Evolutionary conservation across 2,797 vertebrate species (phyloP).

Genomic region (Gastrophryne carolinensis): DNA sequence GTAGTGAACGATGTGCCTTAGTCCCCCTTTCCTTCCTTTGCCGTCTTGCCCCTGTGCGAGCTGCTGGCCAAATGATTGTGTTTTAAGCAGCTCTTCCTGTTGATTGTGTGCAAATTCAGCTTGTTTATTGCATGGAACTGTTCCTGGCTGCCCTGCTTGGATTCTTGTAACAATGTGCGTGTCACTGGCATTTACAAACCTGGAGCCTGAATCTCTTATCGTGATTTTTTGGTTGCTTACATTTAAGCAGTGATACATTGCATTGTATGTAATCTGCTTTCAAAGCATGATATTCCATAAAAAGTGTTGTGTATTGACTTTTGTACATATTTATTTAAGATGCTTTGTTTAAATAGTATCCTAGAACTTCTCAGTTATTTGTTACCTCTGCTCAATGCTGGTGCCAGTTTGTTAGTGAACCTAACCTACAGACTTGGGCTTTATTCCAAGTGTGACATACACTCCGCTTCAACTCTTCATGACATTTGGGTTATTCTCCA

Average conservation of each 20-base stretch:
- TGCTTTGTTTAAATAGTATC: too few species aligned
- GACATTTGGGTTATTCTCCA: too few species aligned
- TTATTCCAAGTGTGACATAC: too few species aligned
- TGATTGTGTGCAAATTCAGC: constrained; percentile 64
- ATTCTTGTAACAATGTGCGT: constrained; percentile 1
- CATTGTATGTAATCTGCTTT: constrained; percentile 18
- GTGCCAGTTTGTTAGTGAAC: too few species aligned
- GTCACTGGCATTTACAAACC: constrained; percentile 4
- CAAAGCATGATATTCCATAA: too few species aligned
- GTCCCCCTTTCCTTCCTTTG: constrained; percentile 49
- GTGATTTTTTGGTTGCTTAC: neutral
- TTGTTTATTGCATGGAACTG: constrained; percentile 67
- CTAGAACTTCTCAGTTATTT: too few species aligned
- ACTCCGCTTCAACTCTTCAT: too few species aligned
- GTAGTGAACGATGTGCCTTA: constrained; percentile 38
- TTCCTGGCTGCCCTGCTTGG: constrained; percentile 60
- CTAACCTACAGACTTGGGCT: too few species aligned
- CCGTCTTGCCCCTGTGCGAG: constrained; percentile 47
- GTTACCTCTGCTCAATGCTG: too few species aligned
- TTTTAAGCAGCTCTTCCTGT: constrained; percentile 64
- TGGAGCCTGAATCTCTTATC: constrained; percentile 12
- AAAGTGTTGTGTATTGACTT: too few species aligned
- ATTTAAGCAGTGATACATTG: neutral
- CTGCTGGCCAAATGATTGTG: constrained; percentile 61
- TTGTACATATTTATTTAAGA: too few species aligned